phyloP scores from a whole-genome alignment of 2,113 vertebrate genomes.

The Corythoichthys intestinalis region DNA sequence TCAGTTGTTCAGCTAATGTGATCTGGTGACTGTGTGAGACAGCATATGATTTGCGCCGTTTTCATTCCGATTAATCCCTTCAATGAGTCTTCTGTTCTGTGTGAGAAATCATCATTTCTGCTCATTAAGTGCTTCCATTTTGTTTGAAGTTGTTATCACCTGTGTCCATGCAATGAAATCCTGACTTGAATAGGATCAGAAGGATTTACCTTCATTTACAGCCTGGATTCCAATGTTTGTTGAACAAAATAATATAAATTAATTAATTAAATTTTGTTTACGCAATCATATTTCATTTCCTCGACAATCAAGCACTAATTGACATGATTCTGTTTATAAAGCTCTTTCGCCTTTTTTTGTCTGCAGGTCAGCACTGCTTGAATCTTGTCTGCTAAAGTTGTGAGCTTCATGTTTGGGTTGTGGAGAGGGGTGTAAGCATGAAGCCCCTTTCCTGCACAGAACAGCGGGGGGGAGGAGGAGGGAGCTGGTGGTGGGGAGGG shows the following conservation, averaged over 20 bases:
- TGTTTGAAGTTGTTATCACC: not conserved
- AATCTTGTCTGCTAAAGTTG: constrained; percentile 8
- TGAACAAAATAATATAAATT: too few species aligned
- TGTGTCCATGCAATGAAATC: not conserved
- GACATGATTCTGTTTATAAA: not conserved
- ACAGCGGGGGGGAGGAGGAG: constrained; percentile 23
- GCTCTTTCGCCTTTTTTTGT: constrained; percentile 12
- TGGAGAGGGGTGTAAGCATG: constrained; percentile 24
- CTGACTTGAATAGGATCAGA: not conserved
- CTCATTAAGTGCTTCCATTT: not conserved
- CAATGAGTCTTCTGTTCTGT: not conserved
- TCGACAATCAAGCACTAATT: not conserved
- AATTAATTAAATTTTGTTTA: too few species aligned
- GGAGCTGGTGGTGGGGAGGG: constrained; percentile 45
- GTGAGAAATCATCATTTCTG: not conserved
- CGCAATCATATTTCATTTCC: too few species aligned
- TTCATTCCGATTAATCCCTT: not conserved
- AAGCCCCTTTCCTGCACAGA: constrained; percentile 44
- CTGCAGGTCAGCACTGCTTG: constrained; percentile 8
- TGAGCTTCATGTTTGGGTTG: constrained; percentile 36
- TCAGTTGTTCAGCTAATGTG: not conserved
- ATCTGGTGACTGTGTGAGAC: constrained; percentile 1
- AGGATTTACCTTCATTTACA: not conserved
- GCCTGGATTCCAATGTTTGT: too few species aligned
- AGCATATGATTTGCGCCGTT: not conserved